phyloP scores from a whole-genome alignment of 2,888 invertebrate species.

The Allacma fusca region DNA sequence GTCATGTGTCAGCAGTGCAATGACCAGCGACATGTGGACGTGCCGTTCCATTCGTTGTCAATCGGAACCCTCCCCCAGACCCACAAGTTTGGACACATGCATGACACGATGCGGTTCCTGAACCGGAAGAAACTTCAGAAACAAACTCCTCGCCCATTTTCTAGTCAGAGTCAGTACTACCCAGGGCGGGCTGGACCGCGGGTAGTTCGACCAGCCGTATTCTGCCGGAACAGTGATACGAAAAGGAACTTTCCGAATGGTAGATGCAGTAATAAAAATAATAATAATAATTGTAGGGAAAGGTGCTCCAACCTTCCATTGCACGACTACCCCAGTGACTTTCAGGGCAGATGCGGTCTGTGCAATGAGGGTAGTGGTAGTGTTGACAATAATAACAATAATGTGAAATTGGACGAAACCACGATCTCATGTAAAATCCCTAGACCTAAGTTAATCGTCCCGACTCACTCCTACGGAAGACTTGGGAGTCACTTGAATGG shows the following conservation, averaged over 20 bases:
- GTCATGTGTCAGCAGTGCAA: slow-evolving; percentile 35
- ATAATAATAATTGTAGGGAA: slow-evolving; percentile 3
- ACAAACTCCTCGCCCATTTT: slow-evolving; percentile 21
- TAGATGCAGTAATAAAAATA: background rate
- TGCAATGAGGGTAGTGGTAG: background rate
- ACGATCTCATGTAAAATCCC: slow-evolving; percentile 72
- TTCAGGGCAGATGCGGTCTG: background rate
- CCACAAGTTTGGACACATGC: background rate
- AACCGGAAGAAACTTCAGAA: background rate
- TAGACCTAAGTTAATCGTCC: slow-evolving; percentile 84
- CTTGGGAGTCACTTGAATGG: slow-evolving; percentile 69
- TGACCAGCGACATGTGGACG: background rate
- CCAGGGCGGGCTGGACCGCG: background rate
- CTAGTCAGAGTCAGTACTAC: slow-evolving; percentile 37
- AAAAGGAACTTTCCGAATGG: background rate
- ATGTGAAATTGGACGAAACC: background rate
- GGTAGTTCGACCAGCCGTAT: background rate
- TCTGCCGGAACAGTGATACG: background rate
- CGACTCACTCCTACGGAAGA: slow-evolving; percentile 85
- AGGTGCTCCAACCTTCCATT: background rate
- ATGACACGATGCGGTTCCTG: background rate
- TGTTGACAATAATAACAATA: slow-evolving; percentile 17
- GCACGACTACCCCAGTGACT: background rate
- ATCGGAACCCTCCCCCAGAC: background rate
- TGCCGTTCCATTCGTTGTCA: background rate